Evolutionary conservation across 2,888 invertebrate species (phyloP), one percentile per base, ranked within the genome.

Genomic region (Leptopilina drosophilae): DNA sequence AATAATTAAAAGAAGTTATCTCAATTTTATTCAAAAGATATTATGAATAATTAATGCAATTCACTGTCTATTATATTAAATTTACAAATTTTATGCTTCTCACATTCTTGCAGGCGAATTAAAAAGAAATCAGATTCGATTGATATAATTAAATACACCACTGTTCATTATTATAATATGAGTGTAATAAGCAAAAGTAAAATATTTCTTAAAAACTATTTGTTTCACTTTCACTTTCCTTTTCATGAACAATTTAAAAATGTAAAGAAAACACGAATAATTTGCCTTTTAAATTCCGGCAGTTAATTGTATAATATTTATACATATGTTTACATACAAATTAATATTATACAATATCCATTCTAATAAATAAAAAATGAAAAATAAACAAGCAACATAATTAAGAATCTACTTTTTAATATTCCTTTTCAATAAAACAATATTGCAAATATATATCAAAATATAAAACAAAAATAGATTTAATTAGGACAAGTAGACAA

Each of bases 221-320:
- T n/a, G 40, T 26, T 53, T 56, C 26, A 73, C 73, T 73, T 73
- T 73, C 33, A 56, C 73, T 73, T 73, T 73, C 73, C 5, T 56
- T 62, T 73, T 56, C 14, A 69, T 69, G 4, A 26, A 46, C 53
- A 6, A 53, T 56, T 73, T 33, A 33, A 53, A 46, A 56, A 4
- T 14, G 5, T 1, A 33, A 14, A 14, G 14, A 53, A 56, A 33
- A 56, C 53, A 1, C 26, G 5, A 12, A 14, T 26, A 53, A 62
- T 62, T 62, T 62, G 49, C 20, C 62, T 20, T 62, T 62, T 62
- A 62, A 62, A 62, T 62, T 62, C 8, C n/a, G 20, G 20, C n/a
- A 62, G 1, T 20, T 7, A 62, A 15, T 15, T 20, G 62, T 62
- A 15, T 9, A 62, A 62, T 20, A n/a, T 7, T 59, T n/a, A 62